Percentiles rank a stretch among this genome's conserved stretches.
Evolutionary conservation across 2,113 vertebrate species (phyloP).

Genomic region (Leptobrachium leishanense): DNA sequence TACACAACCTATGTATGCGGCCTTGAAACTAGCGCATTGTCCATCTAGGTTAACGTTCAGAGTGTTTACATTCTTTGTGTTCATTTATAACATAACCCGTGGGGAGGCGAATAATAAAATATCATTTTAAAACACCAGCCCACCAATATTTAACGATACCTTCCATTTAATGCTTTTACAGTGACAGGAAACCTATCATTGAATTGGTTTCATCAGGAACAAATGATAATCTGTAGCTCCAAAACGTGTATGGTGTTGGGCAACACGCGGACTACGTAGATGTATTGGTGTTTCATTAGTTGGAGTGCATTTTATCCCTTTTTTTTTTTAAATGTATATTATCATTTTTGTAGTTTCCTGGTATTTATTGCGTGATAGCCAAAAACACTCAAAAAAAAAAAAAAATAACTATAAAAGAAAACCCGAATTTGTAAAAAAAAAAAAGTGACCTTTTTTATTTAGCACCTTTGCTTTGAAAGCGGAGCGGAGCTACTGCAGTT

Average conservation of each 20-base stretch:
- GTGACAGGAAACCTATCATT: neutral
- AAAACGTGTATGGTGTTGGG: neutral
- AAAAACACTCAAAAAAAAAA: conserved; percentile 22
- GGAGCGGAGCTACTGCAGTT: conserved; percentile 2
- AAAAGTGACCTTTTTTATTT: conserved; percentile 37
- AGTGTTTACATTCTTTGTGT: too few species aligned
- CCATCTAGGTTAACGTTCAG: too few species aligned
- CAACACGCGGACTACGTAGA: conserved; percentile 17
- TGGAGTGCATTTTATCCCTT: conserved; percentile 27
- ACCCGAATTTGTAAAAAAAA: conserved; percentile 4
- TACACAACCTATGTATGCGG: too few species aligned
- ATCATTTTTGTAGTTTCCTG: conserved; percentile 15
- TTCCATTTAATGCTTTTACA: conserved; percentile 20
- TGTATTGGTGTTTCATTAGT: conserved; percentile 23
- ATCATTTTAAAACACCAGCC: too few species aligned
- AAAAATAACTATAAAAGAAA: neutral
- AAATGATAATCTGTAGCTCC: neutral
- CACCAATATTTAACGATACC: neutral
- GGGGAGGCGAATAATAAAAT: too few species aligned
- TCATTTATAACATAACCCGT: too few species aligned
- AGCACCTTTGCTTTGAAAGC: conserved; percentile 9
- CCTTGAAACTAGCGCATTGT: too few species aligned
- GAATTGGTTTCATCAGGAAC: conserved; percentile 4
- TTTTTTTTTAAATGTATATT: conserved; percentile 22
- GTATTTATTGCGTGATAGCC: conserved; percentile 46